Conservation (phyloP, 2,888 invertebrate species). For the Malacosoma neustria region DNA sequence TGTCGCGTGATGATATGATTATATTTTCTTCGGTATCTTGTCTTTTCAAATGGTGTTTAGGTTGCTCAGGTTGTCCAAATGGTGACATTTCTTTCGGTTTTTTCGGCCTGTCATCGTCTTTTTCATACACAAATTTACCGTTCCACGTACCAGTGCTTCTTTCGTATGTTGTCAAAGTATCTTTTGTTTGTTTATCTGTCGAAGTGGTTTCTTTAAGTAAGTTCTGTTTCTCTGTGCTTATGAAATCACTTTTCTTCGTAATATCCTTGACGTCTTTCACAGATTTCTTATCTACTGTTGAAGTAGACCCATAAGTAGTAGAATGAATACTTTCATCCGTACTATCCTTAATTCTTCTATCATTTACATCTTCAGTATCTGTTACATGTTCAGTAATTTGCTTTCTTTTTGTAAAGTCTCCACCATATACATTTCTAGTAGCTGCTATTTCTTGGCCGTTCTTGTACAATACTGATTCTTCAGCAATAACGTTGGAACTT, state of each 20-base stretch:
- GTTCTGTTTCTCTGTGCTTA: constrained; percentile 63
- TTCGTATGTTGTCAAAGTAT: constrained; percentile 57
- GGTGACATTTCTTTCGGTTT: constrained; percentile 58
- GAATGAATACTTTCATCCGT: constrained; percentile 31
- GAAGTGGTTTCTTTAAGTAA: constrained; percentile 54
- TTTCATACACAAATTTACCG: constrained; percentile 72
- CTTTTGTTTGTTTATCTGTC: constrained; percentile 46
- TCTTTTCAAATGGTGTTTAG: constrained; percentile 56
- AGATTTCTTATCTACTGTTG: constrained; percentile 34
- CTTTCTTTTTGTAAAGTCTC: constrained; percentile 59
- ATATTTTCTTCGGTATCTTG: constrained; percentile 68
- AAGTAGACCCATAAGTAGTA: constrained; percentile 30
- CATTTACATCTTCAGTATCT: constrained; percentile 35
- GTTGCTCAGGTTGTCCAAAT: constrained; percentile 54
- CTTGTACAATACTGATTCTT: constrained; percentile 55
- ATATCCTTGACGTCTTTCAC: constrained; percentile 37
- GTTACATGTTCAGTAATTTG: constrained; percentile 49
- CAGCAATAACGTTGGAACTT: constrained; percentile 51
- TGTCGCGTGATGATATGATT: constrained; percentile 61
- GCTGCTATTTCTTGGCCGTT: constrained; percentile 64
- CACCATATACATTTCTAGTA: constrained; percentile 55
- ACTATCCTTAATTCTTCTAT: constrained; percentile 32
- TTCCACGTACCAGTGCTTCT: constrained; percentile 73
- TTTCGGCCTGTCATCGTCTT: constrained; percentile 55
- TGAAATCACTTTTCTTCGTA: constrained; percentile 46